phyloP scores from a whole-genome alignment of 2,888 invertebrate species.

The Hypomecis punctinalis region DNA sequence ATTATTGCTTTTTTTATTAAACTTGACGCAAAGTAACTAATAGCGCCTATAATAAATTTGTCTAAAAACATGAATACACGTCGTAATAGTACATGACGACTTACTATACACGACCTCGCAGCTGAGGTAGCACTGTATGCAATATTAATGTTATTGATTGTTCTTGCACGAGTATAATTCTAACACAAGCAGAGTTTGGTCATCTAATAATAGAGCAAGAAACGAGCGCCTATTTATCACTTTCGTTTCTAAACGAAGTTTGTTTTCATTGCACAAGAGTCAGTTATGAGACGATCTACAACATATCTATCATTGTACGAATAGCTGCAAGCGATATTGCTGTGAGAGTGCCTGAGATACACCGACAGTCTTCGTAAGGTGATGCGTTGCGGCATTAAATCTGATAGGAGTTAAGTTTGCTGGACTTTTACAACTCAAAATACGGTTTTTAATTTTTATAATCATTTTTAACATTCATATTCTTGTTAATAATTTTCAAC shows the following conservation, averaged over 20 bases:
- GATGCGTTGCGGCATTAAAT: background rate
- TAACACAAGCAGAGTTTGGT: constrained; percentile 4
- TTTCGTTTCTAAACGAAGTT: constrained; percentile 20
- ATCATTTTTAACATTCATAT: no score
- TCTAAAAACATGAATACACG: no score
- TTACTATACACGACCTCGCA: no score
- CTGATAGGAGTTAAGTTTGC: background rate
- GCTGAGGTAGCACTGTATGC: no score
- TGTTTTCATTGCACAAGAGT: constrained; percentile 29
- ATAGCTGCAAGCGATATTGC: no score
- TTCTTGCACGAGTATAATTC: constrained; percentile 19
- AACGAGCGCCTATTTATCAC: constrained; percentile 28
- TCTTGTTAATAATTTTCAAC: no score
- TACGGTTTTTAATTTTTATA: background rate
- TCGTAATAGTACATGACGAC: no score
- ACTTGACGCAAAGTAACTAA: no score
- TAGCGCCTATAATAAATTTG: no score
- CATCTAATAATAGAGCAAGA: constrained; percentile 20
- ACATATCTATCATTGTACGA: constrained; percentile 12
- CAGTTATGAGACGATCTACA: constrained; percentile 9
- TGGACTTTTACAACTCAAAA: background rate
- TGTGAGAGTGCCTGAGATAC: background rate
- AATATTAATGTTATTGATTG: background rate
- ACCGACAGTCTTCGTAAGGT: no score
- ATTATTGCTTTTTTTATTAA: no score